Base-by-base conservation (phyloP, 1,140 invertebrate genomes). In the Pseudomyrmex sp. region DNA sequence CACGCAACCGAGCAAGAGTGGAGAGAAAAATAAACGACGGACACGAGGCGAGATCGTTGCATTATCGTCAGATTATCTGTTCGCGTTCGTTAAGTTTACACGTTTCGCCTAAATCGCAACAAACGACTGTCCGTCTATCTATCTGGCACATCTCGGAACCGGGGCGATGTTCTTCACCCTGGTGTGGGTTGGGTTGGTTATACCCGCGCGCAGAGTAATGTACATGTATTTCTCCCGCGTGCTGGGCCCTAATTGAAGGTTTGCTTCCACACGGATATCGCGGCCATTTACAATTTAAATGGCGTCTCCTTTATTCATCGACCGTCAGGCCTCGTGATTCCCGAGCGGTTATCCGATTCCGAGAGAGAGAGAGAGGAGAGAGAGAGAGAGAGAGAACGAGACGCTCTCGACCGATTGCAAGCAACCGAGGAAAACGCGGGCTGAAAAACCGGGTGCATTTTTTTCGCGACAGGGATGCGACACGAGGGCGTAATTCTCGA, bases 211-310 rank as follows among this genome's bases (percentile, higher is more conserved):
- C 35, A 35, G 35, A 35, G 35, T 35, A n/a, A 20, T 50, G 50
- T 35, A 48, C 46, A 56, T 52, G 77, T 76, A 44, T 61, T 50
- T 23, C n/a, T 50, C 50, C 76, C 50, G 82, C 69, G 58, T 80
- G 62, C 56, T 85, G 72, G 85, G 75, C 84, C 75, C 90, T 92
- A 91, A 92, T 92, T 90, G 90, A 91, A 86, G 90, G 90, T 90
- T 91, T 84, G 83, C 66, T 76, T 87, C 74, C 74, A 80, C 86
- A 88, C 84, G 85, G 83, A 88, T 88, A 77, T 86, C 90, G 83
- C 74, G 87, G 76, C 75, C 86, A 91, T 91, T 89, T 91, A 85
- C 88, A 88, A 84, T 91, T 75, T 90, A 91, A 92, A 92, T 91
- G 69, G 80, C 72, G 75, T 70, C 85, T 86, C 85, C 84, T 84